Percentiles rank a stretch among this genome's conserved stretches.
Conservation (phyloP, 35 echinoderm and acorn worm species). For the Ptychodera flava region DNA sequence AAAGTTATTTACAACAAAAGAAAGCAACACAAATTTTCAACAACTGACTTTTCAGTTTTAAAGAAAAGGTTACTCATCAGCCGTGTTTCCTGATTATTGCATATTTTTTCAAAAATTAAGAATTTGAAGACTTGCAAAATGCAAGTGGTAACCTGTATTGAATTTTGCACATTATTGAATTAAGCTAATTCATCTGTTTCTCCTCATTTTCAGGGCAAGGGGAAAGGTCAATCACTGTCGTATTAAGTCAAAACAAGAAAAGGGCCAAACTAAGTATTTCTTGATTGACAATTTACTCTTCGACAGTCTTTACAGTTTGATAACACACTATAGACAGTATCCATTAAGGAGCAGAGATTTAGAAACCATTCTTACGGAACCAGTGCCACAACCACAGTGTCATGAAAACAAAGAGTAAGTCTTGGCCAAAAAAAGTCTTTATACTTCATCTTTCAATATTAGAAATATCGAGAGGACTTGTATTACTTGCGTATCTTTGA, state of each 20-base stretch:
- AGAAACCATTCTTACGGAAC: constrained; percentile 63
- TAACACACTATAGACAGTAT: constrained; percentile 90
- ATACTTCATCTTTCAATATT: no score
- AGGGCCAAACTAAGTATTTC: constrained; percentile 93
- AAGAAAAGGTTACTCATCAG: no score
- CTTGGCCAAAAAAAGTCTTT: no score
- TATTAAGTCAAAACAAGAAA: constrained; percentile 93
- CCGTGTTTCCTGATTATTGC: no score
- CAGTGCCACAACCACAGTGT: constrained; percentile 86
- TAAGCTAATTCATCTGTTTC: no score
- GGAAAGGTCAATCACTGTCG: constrained; percentile 93
- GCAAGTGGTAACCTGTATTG: no score
- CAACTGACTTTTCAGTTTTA: no score
- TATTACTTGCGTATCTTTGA: no score
- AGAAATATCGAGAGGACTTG: no score
- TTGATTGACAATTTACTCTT: constrained; percentile 84
- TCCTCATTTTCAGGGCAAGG: constrained; percentile 88
- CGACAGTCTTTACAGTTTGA: constrained; percentile 93
- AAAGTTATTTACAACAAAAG: background rate
- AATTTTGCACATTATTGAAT: no score
- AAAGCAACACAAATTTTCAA: background rate
- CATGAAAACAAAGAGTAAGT: constrained; percentile 99
- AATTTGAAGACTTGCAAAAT: no score
- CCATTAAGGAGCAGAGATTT: constrained; percentile 81
- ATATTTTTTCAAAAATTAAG: no score